Base-by-base conservation (phyloP, 2,797 vertebrate species). In the Sphenodon punctatus region DNA sequence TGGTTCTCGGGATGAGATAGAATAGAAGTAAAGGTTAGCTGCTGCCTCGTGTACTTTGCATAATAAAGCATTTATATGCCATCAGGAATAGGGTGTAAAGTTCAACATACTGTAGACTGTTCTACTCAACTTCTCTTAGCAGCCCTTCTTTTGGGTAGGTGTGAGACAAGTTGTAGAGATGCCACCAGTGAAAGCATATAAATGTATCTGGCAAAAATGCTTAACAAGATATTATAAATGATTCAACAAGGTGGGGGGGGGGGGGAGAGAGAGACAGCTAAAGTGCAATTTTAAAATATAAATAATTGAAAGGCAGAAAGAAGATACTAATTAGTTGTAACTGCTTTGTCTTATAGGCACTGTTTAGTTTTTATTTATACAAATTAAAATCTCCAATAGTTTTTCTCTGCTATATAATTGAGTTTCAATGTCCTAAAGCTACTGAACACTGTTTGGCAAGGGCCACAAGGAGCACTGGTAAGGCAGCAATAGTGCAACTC, bases 241-340 rank as follows among this genome's bases (percentile, higher is more conserved):
- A 88, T 78, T 90, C 84, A 89, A 90, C 78, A 89, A 81, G 86
- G 78, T 83, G 86, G 67, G 82, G 53, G 61, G 75, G 85, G 86
- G 88, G 87, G 66, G 45, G 59, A 30, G 42, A 86, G 83, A 49
- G 75, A 90, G 83, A 79, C 82, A 90, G 92, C 92, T 96, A 96
- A 96, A 96, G 95, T 96, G 95, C 95, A 95, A 96, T 94, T 95
- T 94, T 77, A 95, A 94, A 94, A 92, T 91, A 96, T 95, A 95
- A 96, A 95, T 96, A 95, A 95, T 93, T 94, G 89, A 90, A 93
- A 93, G 34, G 82, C 90, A 94, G 89, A 90, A 91, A 86, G 89
- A 93, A 93, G 93, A 89, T 91, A 91, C 93, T 94, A 91, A 93
- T 91, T 90, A 89, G 72, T 90, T 70, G 81, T 87, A 92, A 93